Evolutionary conservation across 1,140 invertebrate species (phyloP).

Genomic region (Drosophila fuyamai): DNA sequence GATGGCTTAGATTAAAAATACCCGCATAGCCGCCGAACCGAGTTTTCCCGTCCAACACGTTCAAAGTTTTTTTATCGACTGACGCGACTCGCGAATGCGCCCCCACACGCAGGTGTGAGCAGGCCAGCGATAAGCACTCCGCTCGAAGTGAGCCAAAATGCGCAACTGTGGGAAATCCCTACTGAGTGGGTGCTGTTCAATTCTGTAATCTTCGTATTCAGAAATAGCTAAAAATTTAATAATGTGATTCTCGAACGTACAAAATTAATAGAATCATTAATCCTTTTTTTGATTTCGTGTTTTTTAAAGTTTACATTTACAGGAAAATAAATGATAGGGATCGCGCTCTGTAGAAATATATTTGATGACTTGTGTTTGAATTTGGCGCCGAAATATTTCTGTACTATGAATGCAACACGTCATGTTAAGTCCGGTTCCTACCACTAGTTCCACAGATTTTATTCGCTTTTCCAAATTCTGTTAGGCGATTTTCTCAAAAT

Average conservation of each 20-base stretch:
- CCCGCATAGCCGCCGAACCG: conserved; percentile 76
- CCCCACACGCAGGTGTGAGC: conserved; percentile 3
- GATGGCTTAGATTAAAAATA: conserved; percentile 78
- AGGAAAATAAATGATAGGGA: no score
- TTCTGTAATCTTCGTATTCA: background rate
- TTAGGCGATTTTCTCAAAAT: no score
- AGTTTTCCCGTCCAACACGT: conserved; percentile 37
- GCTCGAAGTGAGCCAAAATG: background rate
- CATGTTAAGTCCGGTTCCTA: no score
- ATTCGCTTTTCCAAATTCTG: no score
- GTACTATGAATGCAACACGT: no score
- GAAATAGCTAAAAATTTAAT: background rate
- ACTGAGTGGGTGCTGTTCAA: background rate
- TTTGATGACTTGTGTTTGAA: no score
- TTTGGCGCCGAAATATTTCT: no score
- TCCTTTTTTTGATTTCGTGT: no score
- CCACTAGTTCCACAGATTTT: no score
- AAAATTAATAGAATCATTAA: no score
- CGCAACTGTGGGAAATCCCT: background rate
- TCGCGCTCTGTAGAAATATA: no score
- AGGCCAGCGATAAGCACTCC: background rate
- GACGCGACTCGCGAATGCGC: conserved; percentile 1
- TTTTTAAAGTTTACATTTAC: no score
- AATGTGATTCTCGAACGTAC: background rate
- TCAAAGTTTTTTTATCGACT: conserved; percentile 27